Evolutionary conservation across 2,888 invertebrate species (phyloP), one percentile per base, ranked within the genome.

Genomic region (Mythimna vitellina): DNA sequence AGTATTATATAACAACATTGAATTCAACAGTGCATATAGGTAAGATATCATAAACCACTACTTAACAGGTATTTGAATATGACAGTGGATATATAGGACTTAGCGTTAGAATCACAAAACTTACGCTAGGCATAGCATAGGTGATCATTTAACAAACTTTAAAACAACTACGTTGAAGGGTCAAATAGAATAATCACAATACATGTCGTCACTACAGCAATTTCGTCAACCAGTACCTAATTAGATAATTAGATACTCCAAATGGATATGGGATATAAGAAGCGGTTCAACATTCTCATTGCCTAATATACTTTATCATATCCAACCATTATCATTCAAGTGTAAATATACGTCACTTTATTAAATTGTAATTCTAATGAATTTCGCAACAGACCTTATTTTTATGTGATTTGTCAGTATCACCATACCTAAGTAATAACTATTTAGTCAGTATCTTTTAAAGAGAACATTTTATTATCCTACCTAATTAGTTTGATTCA

Each of bases 371-470:
- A 86, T 77, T 86, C 84, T 86, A 86, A 84, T 70, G 84, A 84
- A 88, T 90, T 91, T 93, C 89, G 91, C 93, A 95, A 94, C 94
- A 93, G 92, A 91, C 90, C 92, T 92, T 94, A 93, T 88, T 86
- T 80, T 86, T 89, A 88, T 89, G 90, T 92, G 93, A 92, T 93
- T 92, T 83, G 84, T 86, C 81, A 92, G 92, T 92, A 92, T 93
- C 92, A 93, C 91, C 90, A 91, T 92, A 90, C 83, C 89, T 92
- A 91, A 90, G 89, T 90, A 91, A 91, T 91, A 89, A 89, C 88
- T 88, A 89, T 91, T 85, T 91, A 94, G 89, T 93, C 93, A 92
- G 92, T 91, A 92, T 92, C 88, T 90, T 85, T 92, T 89, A 87
- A 91, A 92, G 92, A 93, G 91, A 94, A 93, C 89, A 89, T 92